Conservation (phyloP, 1,140 invertebrate species). For the Drosophila elegans region DNA sequence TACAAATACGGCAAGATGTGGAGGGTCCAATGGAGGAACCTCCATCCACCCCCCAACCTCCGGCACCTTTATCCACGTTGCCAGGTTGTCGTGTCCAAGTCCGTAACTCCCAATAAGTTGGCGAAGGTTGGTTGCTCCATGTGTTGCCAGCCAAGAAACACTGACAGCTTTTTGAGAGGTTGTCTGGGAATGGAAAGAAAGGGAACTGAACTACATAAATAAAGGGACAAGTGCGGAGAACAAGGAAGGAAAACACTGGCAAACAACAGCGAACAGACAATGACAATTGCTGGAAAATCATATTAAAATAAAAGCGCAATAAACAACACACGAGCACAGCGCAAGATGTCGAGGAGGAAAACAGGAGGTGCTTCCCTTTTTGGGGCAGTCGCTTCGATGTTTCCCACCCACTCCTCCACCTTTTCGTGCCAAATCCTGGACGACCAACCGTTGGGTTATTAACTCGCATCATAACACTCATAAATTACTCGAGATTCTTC, state of each 20-base stretch:
- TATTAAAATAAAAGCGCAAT: constrained; percentile 69
- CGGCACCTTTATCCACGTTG: constrained; percentile 6
- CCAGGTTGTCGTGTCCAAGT: constrained; percentile 47
- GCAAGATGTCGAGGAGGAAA: constrained; percentile 2
- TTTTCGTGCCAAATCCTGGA: not conserved
- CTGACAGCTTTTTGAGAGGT: constrained; percentile 49
- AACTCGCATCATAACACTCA: constrained; percentile 45
- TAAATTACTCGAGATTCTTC: constrained; percentile 31
- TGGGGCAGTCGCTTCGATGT: not conserved
- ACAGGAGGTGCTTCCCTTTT: constrained; percentile 11
- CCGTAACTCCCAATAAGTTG: constrained; percentile 36
- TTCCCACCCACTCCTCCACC: not conserved
- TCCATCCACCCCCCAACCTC: too few relatives aligned
- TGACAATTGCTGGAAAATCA: constrained; percentile 70
- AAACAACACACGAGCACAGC: constrained; percentile 34
- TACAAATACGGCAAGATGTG: constrained; percentile 1
- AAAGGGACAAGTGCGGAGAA: constrained; percentile 9
- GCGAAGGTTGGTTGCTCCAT: constrained; percentile 29
- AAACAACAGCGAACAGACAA: constrained; percentile 31
- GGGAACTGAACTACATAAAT: constrained; percentile 29
- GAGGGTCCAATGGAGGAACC: not conserved
- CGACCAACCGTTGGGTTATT: constrained; percentile 19
- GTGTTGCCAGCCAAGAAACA: constrained; percentile 32
- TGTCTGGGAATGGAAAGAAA: constrained; percentile 25
- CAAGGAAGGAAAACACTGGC: constrained; percentile 18